Base-by-base conservation (phyloP, 1,140 invertebrate species). In the Anagrus nilaparvatae region DNA sequence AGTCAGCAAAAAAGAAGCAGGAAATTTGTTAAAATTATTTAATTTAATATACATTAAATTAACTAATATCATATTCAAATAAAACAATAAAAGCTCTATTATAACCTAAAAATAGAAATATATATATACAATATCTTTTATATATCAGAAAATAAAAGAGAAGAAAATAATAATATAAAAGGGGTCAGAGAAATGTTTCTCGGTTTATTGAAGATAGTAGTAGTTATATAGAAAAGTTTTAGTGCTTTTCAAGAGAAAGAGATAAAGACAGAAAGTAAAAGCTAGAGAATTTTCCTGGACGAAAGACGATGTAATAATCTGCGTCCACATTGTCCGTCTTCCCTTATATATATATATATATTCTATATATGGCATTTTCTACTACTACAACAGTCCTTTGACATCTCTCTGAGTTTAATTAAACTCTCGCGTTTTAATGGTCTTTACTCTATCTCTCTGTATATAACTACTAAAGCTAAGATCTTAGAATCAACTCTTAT, bases 301-400 rank as follows among this genome's bases (percentile, higher is more conserved):
- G 51, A 40, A 50, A 53, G 52, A 48, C 57, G 56, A 63, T 60
- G 60, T 63, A 64, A 64, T 64, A 64, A 64, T 64, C 61, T 58
- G 57, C 57, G 55, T 64, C 59, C 53, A 58, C 57, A 64, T 63
- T 63, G 61, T 64, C 61, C 60, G 60, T 64, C 60, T 63, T 62
- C 46, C 51, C 51, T n/a, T n/a, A n/a, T n/a, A n/a, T n/a, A n/a
- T n/a, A n/a, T n/a, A n/a, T n/a, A n/a, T n/a, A n/a, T n/a, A n/a
- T n/a, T n/a, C n/a, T n/a, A n/a, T n/a, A n/a, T n/a, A n/a, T n/a
- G n/a, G n/a, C n/a, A n/a, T n/a, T 9, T 5, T 14, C 29, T 9
- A n/a, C 29, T 10, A 30, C 29, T 9, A n/a, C 29, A 5, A 30
- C 39, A 56, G 58, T 60, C 58, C 61, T 64, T 64, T 64, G 61